Conservation (phyloP, 1,140 invertebrate genomes). For the Diorhabda elongata region DNA sequence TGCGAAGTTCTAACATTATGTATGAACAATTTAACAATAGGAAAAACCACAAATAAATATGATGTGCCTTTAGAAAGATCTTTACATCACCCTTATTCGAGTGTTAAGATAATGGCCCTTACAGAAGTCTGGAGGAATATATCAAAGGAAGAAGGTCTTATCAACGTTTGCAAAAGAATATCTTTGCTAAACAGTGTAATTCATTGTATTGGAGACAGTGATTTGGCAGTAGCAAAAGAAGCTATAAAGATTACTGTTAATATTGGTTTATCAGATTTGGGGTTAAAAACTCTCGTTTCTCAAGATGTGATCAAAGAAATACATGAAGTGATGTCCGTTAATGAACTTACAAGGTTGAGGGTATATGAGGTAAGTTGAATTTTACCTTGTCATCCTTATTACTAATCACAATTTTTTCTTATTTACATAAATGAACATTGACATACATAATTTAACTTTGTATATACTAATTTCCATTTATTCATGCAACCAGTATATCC, state of each 20-base stretch:
- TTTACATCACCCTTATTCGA: constrained; percentile 52
- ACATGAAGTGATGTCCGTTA: constrained; percentile 50
- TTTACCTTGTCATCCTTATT: too few relatives aligned
- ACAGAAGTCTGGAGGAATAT: constrained; percentile 46
- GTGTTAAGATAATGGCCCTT: constrained; percentile 53
- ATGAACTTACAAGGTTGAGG: constrained; percentile 56
- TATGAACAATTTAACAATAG: constrained; percentile 53
- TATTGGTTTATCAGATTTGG: constrained; percentile 47
- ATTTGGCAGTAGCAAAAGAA: constrained; percentile 57
- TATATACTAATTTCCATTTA: too few relatives aligned
- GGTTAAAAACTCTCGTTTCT: constrained; percentile 50
- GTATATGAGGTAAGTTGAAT: constrained; percentile 56
- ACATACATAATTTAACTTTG: too few relatives aligned
- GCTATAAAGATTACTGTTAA: constrained; percentile 56
- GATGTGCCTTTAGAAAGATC: constrained; percentile 51
- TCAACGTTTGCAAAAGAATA: constrained; percentile 49
- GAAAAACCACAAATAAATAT: constrained; percentile 50
- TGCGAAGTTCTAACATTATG: constrained; percentile 57
- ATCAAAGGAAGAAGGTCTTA: constrained; percentile 34
- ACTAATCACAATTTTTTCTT: too few relatives aligned
- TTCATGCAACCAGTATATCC: too few relatives aligned
- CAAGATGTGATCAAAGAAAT: constrained; percentile 51
- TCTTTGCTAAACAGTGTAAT: constrained; percentile 53
- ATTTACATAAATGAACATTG: too few relatives aligned
- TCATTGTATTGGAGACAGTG: constrained; percentile 55